Percentiles rank a stretch among this genome's conserved stretches.
Conservation (phyloP, 2,888 invertebrate genomes). For the Xylocampa areola region DNA sequence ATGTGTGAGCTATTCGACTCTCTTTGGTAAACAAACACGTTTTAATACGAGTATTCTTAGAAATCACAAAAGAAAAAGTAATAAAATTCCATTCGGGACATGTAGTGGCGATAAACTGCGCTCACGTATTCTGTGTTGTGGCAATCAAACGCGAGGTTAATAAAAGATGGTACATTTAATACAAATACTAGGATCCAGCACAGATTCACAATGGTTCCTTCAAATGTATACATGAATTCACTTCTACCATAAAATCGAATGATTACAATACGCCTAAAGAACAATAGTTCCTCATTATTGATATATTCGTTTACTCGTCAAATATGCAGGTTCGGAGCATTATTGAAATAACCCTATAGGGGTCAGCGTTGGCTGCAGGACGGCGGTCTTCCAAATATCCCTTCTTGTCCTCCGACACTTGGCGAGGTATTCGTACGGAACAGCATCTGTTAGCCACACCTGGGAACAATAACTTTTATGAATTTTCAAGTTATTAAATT, state of each 20-base stretch:
- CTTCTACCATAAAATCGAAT: conserved; percentile 2
- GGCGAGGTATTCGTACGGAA: conserved; percentile 97
- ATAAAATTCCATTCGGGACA: conserved; percentile 34
- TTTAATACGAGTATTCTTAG: conserved; percentile 25
- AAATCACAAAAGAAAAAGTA: conserved; percentile 36
- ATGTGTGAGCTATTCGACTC: conserved; percentile 30
- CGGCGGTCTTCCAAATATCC: conserved; percentile 98
- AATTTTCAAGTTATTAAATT: conserved; percentile 2
- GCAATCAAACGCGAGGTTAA: conserved; percentile 16
- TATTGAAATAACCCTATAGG: conserved; percentile 94
- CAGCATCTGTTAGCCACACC: conserved; percentile 98
- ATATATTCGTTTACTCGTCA: conserved; percentile 92
- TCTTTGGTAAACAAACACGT: conserved; percentile 29
- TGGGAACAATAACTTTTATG: conserved; percentile 60
- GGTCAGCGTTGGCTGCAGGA: conserved; percentile 97
- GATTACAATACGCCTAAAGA: background rate
- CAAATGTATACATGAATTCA: background rate
- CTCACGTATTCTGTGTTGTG: conserved; percentile 8
- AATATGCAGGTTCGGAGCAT: conserved; percentile 95
- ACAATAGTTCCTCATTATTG: background rate
- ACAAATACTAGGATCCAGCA: background rate
- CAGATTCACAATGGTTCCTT: conserved; percentile 9
- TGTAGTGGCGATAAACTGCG: conserved; percentile 28
- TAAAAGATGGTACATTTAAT: conserved; percentile 28
- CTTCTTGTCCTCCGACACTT: conserved; percentile 96